Conservation (phyloP, 2,797 vertebrate species). For the Hemitrygon akajei region DNA sequence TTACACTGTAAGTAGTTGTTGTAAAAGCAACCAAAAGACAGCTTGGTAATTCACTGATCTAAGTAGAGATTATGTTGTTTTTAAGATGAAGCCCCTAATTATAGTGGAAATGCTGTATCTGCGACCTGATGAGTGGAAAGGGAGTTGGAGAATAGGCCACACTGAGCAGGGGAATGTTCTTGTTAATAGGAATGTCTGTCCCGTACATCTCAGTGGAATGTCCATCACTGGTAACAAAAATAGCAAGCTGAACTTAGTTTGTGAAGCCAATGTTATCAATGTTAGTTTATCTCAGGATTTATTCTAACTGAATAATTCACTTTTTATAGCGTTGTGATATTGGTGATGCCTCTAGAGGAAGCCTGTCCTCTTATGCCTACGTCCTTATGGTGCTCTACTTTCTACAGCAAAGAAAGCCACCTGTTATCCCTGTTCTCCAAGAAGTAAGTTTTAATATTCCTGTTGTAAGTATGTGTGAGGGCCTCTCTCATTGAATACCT, state of each 20-base stretch:
- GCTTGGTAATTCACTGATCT: background rate
- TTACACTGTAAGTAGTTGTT: background rate
- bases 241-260: background rate
- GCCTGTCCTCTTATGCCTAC: slow-evolving; percentile 94
- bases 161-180: background rate
- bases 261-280: background rate
- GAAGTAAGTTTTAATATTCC: slow-evolving; percentile 64
- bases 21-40: no score
- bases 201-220: background rate
- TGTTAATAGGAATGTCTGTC: background rate
- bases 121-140: no score
- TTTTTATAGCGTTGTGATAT: slow-evolving; percentile 84
- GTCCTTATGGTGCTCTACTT: slow-evolving; percentile 99
- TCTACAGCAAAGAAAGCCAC: slow-evolving; percentile 89
- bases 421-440: slow-evolving; percentile 92
- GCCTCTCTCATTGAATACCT: background rate
- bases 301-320: slow-evolving; percentile 22
- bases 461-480: no score
- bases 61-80: background rate
- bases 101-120: background rate
- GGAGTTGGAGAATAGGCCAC: no score
- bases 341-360: slow-evolving; percentile 92
- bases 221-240: background rate
- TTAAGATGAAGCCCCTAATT: background rate
- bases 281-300: background rate